Conservation (phyloP, 1,140 invertebrate genomes). For the Apocrypta bakeri region DNA sequence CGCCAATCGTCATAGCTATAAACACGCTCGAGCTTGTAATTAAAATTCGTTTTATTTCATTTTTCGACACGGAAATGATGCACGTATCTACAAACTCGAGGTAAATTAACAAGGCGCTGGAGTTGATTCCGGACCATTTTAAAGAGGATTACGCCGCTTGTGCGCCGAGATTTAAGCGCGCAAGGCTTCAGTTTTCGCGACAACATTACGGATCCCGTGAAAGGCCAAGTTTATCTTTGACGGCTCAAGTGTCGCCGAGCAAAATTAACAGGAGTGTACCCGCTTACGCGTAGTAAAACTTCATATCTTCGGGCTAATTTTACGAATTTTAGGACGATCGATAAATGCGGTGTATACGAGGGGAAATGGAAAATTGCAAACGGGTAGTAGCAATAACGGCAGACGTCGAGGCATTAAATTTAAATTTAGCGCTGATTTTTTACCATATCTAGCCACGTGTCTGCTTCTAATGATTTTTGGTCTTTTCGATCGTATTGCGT, state of each 20-base stretch:
- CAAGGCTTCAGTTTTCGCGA: conserved; percentile 25
- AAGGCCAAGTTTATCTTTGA: conserved; percentile 35
- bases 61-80: not conserved
- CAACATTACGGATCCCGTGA: conserved; percentile 15
- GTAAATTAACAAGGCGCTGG: conserved; percentile 61
- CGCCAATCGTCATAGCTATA: too few species aligned
- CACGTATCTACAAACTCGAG: not conserved
- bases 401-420: not conserved
- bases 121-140: conserved; percentile 65
- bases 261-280: conserved; percentile 29
- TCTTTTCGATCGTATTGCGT: not conserved
- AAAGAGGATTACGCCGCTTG: conserved; percentile 62
- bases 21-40: not conserved
- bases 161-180: conserved; percentile 2
- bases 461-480: conserved; percentile 14
- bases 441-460: not conserved
- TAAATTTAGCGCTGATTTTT: not conserved
- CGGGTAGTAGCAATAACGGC: not conserved
- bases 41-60: not conserved
- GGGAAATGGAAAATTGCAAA: not conserved
- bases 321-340: conserved; percentile 18
- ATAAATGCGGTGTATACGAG: not conserved
- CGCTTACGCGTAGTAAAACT: not conserved
- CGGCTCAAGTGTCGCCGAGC: conserved; percentile 15
- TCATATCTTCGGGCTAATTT: conserved; percentile 32